Percentiles rank a stretch among this genome's conserved stretches.
Evolutionary conservation across 2,888 invertebrate species (phyloP).

Genomic region (Agonopterix subpropinquella): DNA sequence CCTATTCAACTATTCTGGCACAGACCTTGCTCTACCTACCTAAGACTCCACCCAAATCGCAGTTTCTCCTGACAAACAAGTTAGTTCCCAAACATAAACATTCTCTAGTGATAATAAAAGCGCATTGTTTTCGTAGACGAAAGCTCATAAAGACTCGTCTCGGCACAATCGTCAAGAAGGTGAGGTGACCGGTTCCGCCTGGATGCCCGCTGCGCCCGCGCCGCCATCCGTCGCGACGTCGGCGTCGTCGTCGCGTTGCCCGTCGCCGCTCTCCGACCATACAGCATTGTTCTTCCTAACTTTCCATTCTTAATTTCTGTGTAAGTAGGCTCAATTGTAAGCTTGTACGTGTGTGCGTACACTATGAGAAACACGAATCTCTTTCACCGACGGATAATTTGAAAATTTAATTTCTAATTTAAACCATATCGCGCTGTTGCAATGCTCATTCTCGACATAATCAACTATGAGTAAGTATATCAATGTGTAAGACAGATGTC

Average conservation of each 20-base stretch:
- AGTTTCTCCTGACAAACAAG: too few species aligned
- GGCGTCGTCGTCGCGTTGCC: slow-evolving; percentile 4
- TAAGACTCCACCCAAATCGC: too few species aligned
- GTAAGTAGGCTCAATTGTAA: slow-evolving; percentile 23
- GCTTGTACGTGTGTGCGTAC: slow-evolving; percentile 13
- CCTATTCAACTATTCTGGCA: too few species aligned
- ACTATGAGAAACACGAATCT: slow-evolving; percentile 21
- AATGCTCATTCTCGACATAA: too few species aligned
- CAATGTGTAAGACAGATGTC: too few species aligned
- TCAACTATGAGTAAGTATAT: too few species aligned
- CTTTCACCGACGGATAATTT: not conserved
- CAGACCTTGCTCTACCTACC: too few species aligned
- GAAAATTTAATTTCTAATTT: too few species aligned
- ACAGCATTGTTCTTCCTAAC: slow-evolving; percentile 39
- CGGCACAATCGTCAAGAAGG: slow-evolving; percentile 9
- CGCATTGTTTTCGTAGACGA: slow-evolving; percentile 7
- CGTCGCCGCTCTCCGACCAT: slow-evolving; percentile 17
- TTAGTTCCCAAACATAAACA: too few species aligned
- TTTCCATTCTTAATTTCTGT: slow-evolving; percentile 51
- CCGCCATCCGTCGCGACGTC: not conserved
- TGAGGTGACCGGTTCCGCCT: slow-evolving; percentile 22
- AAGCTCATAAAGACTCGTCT: slow-evolving; percentile 12
- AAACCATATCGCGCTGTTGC: too few species aligned
- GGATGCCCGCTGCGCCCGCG: slow-evolving; percentile 15
- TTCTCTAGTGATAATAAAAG: not conserved